Conservation (phyloP, 2,113 vertebrate species). For the Aythya baeri region DNA sequence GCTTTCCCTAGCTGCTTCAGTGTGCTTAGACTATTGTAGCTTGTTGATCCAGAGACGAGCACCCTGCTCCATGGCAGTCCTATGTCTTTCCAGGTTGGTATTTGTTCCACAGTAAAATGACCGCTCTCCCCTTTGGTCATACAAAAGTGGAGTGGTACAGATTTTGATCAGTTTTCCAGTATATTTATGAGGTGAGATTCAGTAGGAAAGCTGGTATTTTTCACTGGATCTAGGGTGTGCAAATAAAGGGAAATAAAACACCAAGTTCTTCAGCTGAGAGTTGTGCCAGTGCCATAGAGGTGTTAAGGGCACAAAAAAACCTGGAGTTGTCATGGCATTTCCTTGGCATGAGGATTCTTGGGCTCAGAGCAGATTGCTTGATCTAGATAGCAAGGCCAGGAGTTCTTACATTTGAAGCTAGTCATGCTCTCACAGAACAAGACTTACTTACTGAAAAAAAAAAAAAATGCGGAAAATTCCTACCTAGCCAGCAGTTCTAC, state of each 20-base stretch:
- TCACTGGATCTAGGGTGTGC: background rate
- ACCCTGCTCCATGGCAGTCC: rapidly evolving
- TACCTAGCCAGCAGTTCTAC: background rate
- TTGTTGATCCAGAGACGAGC: background rate
- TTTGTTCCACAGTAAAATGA: background rate
- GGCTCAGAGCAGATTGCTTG: background rate
- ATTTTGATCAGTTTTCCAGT: background rate
- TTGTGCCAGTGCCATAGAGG: rapidly evolving
- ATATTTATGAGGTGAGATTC: background rate
- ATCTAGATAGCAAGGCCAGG: background rate
- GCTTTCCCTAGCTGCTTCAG: rapidly evolving
- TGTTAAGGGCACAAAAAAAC: background rate
- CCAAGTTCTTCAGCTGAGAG: background rate
- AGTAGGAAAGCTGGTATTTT: background rate
- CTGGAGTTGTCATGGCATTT: rapidly evolving
- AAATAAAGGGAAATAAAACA: background rate
- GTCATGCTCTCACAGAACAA: background rate
- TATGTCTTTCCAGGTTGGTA: background rate
- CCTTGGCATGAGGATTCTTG: background rate
- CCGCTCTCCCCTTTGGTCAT: background rate
- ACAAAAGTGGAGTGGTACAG: background rate
- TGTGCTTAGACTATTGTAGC: background rate
- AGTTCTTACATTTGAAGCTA: background rate
- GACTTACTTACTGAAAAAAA: background rate
- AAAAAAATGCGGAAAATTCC: background rate